A percentile compares a stretch with the other conserved stretches of the same genome.
These are phyloP conservation scores for Synanthedon vespiformis DNA, from an alignment of 2,888 invertebrate species.

Conservation along the genomic window DNA sequence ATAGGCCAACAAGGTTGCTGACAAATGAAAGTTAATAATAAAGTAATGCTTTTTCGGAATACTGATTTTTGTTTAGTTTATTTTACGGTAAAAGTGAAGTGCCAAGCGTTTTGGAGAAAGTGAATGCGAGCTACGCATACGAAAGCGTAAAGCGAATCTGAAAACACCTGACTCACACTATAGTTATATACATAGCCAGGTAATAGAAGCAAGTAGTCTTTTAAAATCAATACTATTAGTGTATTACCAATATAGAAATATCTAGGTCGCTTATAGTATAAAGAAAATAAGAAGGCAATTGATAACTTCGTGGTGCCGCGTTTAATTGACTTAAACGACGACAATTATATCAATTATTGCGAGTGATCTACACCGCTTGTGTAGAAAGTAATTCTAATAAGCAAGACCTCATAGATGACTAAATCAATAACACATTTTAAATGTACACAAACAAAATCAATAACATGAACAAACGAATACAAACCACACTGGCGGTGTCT, in stretches of 20 bases:
- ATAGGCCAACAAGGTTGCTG: too few relatives aligned
- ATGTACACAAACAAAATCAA: constrained; percentile 62
- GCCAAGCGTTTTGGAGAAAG: constrained; percentile 12
- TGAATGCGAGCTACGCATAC: constrained; percentile 1
- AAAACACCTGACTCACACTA: too few relatives aligned
- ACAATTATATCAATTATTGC: neutral
- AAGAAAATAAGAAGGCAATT: neutral
- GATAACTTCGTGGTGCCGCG: neutral
- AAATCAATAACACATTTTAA: constrained; percentile 54
- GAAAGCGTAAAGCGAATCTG: too few relatives aligned
- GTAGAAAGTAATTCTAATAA: constrained; percentile 8
- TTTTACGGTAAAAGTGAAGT: constrained; percentile 13
- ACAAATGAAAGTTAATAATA: too few relatives aligned
- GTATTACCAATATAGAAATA: constrained; percentile 16
- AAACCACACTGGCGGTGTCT: constrained; percentile 67
- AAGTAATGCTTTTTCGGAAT: too few relatives aligned
- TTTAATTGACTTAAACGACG: neutral
- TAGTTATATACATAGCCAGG: too few relatives aligned
- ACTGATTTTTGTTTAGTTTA: neutral
- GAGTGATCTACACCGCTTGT: neutral
- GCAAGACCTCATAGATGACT: constrained; percentile 20
- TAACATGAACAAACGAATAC: constrained; percentile 41
- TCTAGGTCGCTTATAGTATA: constrained; percentile 22
- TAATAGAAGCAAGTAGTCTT: too few relatives aligned
- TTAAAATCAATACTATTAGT: neutral